phyloP scores from a whole-genome alignment of 2,797 vertebrate genomes.

The Acanthis flammea region DNA sequence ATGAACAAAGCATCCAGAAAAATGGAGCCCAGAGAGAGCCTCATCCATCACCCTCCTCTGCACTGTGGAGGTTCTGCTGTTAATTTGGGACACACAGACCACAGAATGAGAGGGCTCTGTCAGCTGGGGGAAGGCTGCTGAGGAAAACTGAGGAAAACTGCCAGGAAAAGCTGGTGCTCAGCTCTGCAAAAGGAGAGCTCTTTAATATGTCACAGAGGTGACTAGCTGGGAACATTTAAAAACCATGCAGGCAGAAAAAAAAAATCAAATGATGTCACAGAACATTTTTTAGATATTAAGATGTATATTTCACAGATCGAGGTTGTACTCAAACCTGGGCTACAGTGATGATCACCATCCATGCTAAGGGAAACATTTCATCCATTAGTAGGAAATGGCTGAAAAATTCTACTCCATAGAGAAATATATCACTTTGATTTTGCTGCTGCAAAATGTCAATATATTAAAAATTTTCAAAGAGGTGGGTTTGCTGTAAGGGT shows the following conservation, averaged over 20 bases:
- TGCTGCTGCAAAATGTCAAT: not conserved
- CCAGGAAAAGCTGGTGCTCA: not conserved
- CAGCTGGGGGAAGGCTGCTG: not conserved
- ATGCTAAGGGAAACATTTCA: not conserved
- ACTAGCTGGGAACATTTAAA: not conserved
- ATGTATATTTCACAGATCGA: not conserved
- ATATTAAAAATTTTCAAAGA: not conserved
- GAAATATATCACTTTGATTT: not conserved
- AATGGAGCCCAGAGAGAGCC: not conserved
- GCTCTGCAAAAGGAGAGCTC: not conserved
- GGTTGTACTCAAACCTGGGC: not conserved
- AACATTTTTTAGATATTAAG: not conserved
- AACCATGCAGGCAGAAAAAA: not conserved
- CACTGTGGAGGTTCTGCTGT: fast-evolving
- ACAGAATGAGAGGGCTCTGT: not conserved
- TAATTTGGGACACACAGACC: not conserved
- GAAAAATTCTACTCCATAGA: not conserved
- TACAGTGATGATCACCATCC: not conserved
- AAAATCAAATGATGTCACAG: not conserved
- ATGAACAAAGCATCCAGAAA: not conserved
- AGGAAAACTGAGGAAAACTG: not conserved
- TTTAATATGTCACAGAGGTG: not conserved
- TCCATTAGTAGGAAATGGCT: not conserved
- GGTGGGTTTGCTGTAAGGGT: not conserved
- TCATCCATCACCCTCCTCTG: not conserved